phyloP scores from a whole-genome alignment of 2,888 invertebrate species.

The Scaptodrosophila latifasciaeformis region DNA sequence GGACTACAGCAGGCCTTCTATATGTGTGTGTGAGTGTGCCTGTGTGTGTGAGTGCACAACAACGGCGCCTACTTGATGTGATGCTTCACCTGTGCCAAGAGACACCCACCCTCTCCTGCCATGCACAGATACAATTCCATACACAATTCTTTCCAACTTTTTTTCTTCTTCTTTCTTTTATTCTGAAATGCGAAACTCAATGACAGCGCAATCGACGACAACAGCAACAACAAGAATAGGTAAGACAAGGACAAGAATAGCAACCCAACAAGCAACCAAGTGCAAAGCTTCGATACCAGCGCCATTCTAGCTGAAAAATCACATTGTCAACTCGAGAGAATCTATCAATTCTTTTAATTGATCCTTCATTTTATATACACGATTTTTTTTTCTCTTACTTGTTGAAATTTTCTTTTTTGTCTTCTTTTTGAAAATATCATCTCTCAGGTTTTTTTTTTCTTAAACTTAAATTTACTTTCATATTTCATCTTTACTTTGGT shows the following conservation, averaged over 20 bases:
- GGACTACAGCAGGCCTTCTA: conserved; percentile 25
- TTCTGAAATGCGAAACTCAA: conserved; percentile 57
- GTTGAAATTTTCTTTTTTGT: too few species aligned
- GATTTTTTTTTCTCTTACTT: too few species aligned
- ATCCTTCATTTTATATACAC: conserved; percentile 34
- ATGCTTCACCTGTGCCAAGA: background rate
- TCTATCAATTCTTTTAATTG: conserved; percentile 58
- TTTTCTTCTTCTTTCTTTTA: conserved; percentile 34
- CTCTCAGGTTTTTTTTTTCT: background rate
- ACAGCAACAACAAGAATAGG: conserved; percentile 13
- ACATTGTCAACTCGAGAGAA: conserved; percentile 55
- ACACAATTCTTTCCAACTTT: conserved; percentile 49
- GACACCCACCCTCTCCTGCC: conserved; percentile 6
- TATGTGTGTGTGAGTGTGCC: conserved; percentile 31
- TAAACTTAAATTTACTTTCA: too few species aligned
- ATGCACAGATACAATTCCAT: too few species aligned
- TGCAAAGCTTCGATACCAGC: conserved; percentile 3
- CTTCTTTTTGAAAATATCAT: too few species aligned
- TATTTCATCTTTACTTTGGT: background rate
- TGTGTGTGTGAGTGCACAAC: conserved; percentile 29
- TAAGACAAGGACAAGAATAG: conserved; percentile 10
- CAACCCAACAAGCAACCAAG: conserved; percentile 8
- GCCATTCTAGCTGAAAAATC: conserved; percentile 46
- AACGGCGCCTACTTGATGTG: conserved; percentile 15
- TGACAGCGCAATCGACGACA: conserved; percentile 43